Evolutionary conservation across 2,888 invertebrate species (phyloP), one percentile per base, ranked within the genome.

Genomic region (Aethes cnicana): DNA sequence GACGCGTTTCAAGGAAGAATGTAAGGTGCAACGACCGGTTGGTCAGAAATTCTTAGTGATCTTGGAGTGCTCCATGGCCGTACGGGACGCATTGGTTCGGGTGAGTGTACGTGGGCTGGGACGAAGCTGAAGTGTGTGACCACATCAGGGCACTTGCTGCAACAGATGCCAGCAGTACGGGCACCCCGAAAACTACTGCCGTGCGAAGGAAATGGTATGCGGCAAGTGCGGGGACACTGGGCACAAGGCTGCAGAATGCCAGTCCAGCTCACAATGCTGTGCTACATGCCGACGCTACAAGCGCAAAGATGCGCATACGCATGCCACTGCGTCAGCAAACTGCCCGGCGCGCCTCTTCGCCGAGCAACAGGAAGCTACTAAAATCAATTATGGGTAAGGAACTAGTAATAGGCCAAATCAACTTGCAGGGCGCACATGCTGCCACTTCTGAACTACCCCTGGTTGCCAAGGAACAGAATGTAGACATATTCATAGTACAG

Each of bases 111-210:
- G 9, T 68, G 0, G 64, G 60, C 0, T 66, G 63, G 65, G 55
- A 63, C 1, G 59, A 37, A 0, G 47, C 55, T 0, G 44, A 52
- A 1, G 47, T 56, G 0, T 14, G 28, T 0, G 63, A 62, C 36
- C 56, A 35, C 0, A 6, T 62, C 0, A 3, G 17, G 2, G 57
- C 0, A 63, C 66, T 0, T 64, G 66, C 54, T 68, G 68, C 46
- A 28, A 3, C 0, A 66, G 57, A 4, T 74, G 74, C 35, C 74
- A 74, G 12, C 56, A 57, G 1, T 71, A 69, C 16, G 72, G 72
- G 0, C 68, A 74, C 57, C 68, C 68, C 0, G 69, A 64, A 1
- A 63, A 63, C 2, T 59, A 55, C 18, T 71, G 68, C 28, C 7
- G 58, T 1, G 48, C 62, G 0, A 23, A 20, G 1, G 26, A 25